Base-by-base conservation (phyloP, 1,140 invertebrate species). In the Penaeus indicus region DNA sequence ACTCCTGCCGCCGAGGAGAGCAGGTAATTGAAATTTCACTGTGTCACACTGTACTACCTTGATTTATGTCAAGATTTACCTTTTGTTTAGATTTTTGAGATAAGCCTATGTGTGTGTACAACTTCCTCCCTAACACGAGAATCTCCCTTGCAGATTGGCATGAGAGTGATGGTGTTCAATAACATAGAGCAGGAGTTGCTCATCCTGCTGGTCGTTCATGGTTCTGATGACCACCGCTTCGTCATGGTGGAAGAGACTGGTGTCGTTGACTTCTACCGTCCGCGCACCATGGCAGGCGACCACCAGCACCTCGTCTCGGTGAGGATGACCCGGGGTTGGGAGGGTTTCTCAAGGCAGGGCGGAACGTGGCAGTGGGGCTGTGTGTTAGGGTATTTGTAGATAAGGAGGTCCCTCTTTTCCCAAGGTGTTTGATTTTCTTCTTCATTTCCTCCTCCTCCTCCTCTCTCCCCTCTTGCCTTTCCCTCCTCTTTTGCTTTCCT, bases 231-330 rank as follows among this genome's bases (percentile, higher is more conserved):
- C 78, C 94, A 94, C 91, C 92, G 93, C 64, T 95, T 95, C 90
- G 94, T 95, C 0, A 92, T 94, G 67, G 94, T 95, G 2, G 94
- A 94, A 83, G 92, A 93, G 4, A 92, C 93, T 78, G 95, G 95
- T 7, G 92, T 93, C 32, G 94, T 94, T 0, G 93, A 92, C 18
- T 94, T 94, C 62, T 95, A 95, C 91, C 92, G 91, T 0, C 93
- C 93, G 10, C 78, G 92, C 42, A 92, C 92, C 19, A 90, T 92
- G 7, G 89, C 86, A 18, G 93, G 93, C 2, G 93, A 93, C 80
- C 92, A 93, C 88, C 94, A 94, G 32, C 93, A 94, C 91, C 92
- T 94, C n/a, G 91, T 94, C 54, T 94, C 93, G 91, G 94, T 94
- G 91, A 92, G 92, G 91, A 86, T 72, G 19, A 22, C 69, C n/a